Base-by-base conservation (phyloP, 2,113 vertebrate species). In the Pseudopipra pipra region DNA sequence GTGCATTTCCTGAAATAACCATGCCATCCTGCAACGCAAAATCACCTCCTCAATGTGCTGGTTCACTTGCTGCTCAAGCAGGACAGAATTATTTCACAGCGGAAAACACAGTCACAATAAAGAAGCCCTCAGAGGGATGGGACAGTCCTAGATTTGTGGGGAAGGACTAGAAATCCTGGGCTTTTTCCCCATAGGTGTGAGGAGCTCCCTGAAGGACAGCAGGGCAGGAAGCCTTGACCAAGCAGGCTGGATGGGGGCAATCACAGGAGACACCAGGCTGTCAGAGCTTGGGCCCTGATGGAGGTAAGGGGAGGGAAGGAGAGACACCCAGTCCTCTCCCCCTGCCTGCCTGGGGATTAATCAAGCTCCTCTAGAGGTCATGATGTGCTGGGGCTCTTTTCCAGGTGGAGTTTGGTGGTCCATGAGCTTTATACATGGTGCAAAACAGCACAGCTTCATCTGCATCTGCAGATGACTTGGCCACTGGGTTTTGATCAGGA, bases 241-340 rank as follows among this genome's bases (percentile, higher is more conserved):
- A 63, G 28, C 1, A 5, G 39, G 17, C 6, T n/a, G 16, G n/a
- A 58, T 33, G 20, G 41, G 18, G 3, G 3, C 1, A 0, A n/a
- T 8, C 12, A 49, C 17, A 21, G 19, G 25, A 74, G 19, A 31
- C 9, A 55, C 21, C 9, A 31, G 17, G 10, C 13, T 37, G 19
- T 25, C 47, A 75, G 14, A 71, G 14, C 31, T 39, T 21, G 16
- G 3, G 3, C 65, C 8, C 17, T 15, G 14, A n/a, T 49, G 21
- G 28, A 77, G 23, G 19, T 27, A 49, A 59, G 9, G 5, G 11
- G 2, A 56, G 37, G 25, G 51, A 73, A 47, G 39, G 9, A 12
- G 27, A 59, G 11, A 5, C 4, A 15, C 8, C 30, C 2, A 0
- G 39, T 27, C 28, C 22, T 65, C 41, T 11, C 7, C 59, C 13